A percentile compares a stretch with the other conserved stretches of the same genome.
These are phyloP conservation scores for Pseudopipra pipra DNA, from an alignment of 2,113 vertebrate genomes.

Conservation along the genomic window DNA sequence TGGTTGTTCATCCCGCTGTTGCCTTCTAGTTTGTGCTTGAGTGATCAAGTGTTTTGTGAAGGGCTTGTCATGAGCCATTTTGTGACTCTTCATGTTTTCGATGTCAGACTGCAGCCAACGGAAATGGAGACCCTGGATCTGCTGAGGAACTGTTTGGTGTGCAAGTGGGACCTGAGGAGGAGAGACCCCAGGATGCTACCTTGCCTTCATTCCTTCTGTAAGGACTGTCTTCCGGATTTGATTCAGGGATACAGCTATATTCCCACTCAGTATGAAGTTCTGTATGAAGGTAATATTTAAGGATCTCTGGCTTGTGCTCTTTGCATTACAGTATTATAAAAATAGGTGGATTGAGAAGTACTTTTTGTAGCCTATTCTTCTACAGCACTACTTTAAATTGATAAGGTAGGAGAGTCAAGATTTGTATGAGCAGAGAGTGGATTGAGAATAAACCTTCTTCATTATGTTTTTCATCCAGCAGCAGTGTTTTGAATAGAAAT, in stretches of 20 bases:
- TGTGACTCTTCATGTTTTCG: neutral
- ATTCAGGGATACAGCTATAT: constrained; percentile 58
- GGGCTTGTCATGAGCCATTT: constrained; percentile 14
- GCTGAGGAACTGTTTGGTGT: constrained; percentile 83
- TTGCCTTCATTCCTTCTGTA: constrained; percentile 86
- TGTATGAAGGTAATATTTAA: constrained; percentile 54
- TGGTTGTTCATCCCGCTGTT: neutral
- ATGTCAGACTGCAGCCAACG: neutral
- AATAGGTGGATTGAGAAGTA: neutral
- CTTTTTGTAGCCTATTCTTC: neutral
- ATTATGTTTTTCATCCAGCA: neutral
- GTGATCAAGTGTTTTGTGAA: neutral
- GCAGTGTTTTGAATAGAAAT: neutral
- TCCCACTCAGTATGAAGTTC: constrained; percentile 2
- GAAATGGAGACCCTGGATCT: constrained; percentile 33
- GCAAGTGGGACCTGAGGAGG: constrained; percentile 78
- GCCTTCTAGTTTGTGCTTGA: neutral
- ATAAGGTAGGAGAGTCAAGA: neutral
- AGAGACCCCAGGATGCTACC: constrained; percentile 83
- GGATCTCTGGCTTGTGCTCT: neutral
- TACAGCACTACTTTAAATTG: neutral
- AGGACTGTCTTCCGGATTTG: constrained; percentile 76
- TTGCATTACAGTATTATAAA: neutral
- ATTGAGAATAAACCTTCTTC: neutral
- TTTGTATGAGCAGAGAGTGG: neutral